These are phyloP conservation scores for Idaea aversata DNA, from an alignment of 2,888 invertebrate species.

Conservation along the genomic window DNA sequence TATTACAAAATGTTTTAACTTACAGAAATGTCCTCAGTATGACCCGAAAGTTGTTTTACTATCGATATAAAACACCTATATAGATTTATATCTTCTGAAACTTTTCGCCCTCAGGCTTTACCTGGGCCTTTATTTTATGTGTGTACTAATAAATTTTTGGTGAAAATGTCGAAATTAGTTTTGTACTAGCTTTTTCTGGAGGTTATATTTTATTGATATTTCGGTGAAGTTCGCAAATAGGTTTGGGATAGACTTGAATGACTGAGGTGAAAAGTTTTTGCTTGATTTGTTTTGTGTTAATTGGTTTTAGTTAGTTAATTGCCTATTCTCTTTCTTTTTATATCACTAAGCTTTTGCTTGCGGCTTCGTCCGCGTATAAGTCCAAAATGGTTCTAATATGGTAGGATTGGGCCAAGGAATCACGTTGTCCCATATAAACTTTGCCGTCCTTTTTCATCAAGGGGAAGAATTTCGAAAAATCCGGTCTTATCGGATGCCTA, in stretches of 20 bases:
- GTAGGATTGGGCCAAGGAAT: too few species aligned
- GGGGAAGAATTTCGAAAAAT: too few species aligned
- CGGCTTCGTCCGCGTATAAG: too few species aligned
- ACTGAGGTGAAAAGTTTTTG: background rate
- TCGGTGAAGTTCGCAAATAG: background rate
- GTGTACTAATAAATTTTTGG: background rate
- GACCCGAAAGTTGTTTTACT: slow-evolving; percentile 50
- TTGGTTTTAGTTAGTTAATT: background rate
- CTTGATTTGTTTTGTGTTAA: background rate
- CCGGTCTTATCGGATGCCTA: too few species aligned
- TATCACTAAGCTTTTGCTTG: too few species aligned
- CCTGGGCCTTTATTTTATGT: background rate
- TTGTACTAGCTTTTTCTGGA: background rate
- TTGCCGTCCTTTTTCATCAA: too few species aligned
- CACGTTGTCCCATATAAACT: too few species aligned
- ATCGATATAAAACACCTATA: slow-evolving; percentile 41
- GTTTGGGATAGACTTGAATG: background rate
- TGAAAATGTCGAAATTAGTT: background rate
- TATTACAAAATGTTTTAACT: slow-evolving; percentile 32
- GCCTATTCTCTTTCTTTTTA: background rate
- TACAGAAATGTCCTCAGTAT: slow-evolving; percentile 34
- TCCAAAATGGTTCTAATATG: too few species aligned
- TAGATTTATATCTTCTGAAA: slow-evolving; percentile 45
- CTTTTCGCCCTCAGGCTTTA: background rate
- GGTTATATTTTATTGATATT: background rate